Evolutionary conservation across 1,140 invertebrate species (phyloP).

Genomic region (Lepidostoma basale): DNA sequence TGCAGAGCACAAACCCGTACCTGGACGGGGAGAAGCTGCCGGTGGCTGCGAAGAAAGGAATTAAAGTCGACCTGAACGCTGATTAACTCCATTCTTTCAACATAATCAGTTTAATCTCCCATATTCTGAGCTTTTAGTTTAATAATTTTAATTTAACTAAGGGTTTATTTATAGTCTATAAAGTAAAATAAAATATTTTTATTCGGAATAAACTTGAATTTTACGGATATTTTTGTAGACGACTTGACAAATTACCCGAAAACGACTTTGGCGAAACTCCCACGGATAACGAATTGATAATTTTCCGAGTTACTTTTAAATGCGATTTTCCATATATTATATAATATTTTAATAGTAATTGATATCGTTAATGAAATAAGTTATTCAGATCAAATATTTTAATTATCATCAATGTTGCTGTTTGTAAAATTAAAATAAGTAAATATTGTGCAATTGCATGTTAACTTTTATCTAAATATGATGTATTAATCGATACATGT

Average conservation of each 20-base stretch:
- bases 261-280: constrained; percentile 40
- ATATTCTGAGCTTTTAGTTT: no score
- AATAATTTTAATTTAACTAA: background rate
- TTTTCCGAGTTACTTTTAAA: constrained; percentile 35
- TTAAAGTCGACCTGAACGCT: constrained; percentile 62
- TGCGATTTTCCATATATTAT: constrained; percentile 34
- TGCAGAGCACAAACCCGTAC: constrained; percentile 76
- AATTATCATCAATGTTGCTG: constrained; percentile 43
- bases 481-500: constrained; percentile 3
- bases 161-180: background rate
- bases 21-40: constrained; percentile 81
- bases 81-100: constrained; percentile 18
- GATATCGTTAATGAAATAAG: constrained; percentile 15
- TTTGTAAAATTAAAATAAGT: constrained; percentile 31
- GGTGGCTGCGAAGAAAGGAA: constrained; percentile 87
- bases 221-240: constrained; percentile 44
- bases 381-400: constrained; percentile 31
- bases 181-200: constrained; percentile 6
- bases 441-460: constrained; percentile 1
- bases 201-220: constrained; percentile 14
- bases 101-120: no score
- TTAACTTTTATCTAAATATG: constrained; percentile 26
- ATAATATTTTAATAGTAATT: constrained; percentile 38
- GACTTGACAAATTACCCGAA: background rate
- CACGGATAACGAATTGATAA: constrained; percentile 37